These are phyloP conservation scores for Drosophila buzzatii DNA, from an alignment of 2,888 invertebrate species.

Conservation along the genomic window DNA sequence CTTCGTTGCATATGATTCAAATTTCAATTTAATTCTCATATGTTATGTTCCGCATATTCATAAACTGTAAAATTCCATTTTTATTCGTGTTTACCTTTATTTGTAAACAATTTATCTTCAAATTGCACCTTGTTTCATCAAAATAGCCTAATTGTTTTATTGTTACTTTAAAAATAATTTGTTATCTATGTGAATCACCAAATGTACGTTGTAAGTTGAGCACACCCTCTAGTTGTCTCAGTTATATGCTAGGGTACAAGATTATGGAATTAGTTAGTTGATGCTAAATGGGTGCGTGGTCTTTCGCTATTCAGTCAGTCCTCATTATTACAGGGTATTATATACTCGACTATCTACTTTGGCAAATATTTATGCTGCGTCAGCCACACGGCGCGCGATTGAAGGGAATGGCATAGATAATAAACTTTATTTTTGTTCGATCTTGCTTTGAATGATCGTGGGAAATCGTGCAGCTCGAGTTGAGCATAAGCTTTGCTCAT, in stretches of 20 bases:
- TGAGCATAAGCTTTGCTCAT: neutral
- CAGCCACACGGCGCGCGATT: slow-evolving; percentile 10
- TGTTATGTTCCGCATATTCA: neutral
- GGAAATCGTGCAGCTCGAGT: slow-evolving; percentile 17
- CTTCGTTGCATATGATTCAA: slow-evolving; percentile 25
- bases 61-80: neutral
- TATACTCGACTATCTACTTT: neutral
- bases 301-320: no score
- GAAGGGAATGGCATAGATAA: neutral
- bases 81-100: neutral
- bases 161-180: neutral
- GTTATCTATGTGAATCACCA: slow-evolving; percentile 17
- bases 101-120: neutral
- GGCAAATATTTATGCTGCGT: slow-evolving; percentile 22
- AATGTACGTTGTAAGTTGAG: neutral
- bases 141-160: slow-evolving; percentile 2
- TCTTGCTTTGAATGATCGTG: slow-evolving; percentile 28
- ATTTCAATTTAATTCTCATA: neutral
- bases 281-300: neutral
- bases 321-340: slow-evolving; percentile 17
- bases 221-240: neutral
- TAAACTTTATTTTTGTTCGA: slow-evolving; percentile 5
- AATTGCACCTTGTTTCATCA: neutral
- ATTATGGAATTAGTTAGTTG: neutral
- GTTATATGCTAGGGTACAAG: neutral